These are phyloP conservation scores for Danaus plexippus DNA, from an alignment of 1,140 invertebrate species.

Conservation along the genomic window DNA sequence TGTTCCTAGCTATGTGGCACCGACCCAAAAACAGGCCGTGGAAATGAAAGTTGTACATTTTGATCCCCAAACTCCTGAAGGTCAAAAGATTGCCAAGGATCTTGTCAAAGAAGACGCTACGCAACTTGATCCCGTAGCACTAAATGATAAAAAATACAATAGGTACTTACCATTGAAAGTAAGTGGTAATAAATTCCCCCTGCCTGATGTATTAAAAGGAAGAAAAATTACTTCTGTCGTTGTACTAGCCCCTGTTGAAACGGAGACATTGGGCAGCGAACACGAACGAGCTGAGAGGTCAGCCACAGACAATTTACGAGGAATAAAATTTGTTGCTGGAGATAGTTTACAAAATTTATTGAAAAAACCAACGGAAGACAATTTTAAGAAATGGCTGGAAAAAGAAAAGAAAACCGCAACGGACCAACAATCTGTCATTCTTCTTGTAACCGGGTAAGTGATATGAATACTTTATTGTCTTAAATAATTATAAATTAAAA, in stretches of 20 bases:
- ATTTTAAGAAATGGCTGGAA: slow-evolving; percentile 85
- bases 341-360: slow-evolving; percentile 82
- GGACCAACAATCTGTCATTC: slow-evolving; percentile 83
- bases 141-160: slow-evolving; percentile 83
- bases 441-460: slow-evolving; percentile 84
- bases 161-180: slow-evolving; percentile 87
- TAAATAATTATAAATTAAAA: slow-evolving; percentile 1
- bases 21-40: slow-evolving; percentile 74
- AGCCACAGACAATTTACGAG: slow-evolving; percentile 66
- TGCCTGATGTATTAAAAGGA: slow-evolving; percentile 81
- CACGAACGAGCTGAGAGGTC: slow-evolving; percentile 62
- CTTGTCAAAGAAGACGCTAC: slow-evolving; percentile 82
- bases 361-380: slow-evolving; percentile 80
- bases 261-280: slow-evolving; percentile 70
- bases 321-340: slow-evolving; percentile 77
- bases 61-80: slow-evolving; percentile 81
- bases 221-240: slow-evolving; percentile 86
- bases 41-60: slow-evolving; percentile 90
- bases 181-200: slow-evolving; percentile 85
- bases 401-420: slow-evolving; percentile 80
- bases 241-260: slow-evolving; percentile 84
- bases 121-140: slow-evolving; percentile 79
- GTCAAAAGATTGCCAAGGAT: slow-evolving; percentile 78
- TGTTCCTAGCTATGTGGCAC: slow-evolving; percentile 54
- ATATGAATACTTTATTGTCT: background rate